phyloP scores from a whole-genome alignment of 2,797 vertebrate species.

The Agapornis canus region DNA sequence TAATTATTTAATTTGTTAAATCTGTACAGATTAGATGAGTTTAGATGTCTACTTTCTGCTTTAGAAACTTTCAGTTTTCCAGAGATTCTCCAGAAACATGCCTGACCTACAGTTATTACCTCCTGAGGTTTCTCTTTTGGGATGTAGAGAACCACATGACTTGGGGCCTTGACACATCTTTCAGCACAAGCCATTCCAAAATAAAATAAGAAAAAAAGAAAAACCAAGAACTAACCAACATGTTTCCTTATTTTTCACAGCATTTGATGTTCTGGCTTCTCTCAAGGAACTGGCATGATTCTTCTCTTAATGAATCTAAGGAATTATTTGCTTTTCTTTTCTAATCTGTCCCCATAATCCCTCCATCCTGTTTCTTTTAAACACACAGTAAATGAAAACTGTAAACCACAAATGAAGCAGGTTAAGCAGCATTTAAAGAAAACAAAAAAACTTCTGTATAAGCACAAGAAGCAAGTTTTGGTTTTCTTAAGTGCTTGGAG shows the following conservation, averaged over 20 bases:
- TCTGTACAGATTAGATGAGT: background rate
- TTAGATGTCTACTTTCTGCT: background rate
- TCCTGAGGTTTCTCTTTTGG: background rate
- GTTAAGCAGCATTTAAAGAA: background rate
- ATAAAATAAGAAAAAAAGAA: background rate
- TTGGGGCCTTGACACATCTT: background rate
- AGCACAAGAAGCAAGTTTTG: background rate
- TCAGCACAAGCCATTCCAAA: background rate
- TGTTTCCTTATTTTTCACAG: background rate
- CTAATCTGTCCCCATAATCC: background rate
- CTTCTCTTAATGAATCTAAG: background rate
- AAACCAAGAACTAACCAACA: background rate
- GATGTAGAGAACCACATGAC: background rate
- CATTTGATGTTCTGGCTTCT: background rate
- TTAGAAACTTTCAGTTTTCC: background rate
- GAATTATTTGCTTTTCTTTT: background rate
- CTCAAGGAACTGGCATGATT: background rate
- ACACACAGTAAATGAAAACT: background rate
- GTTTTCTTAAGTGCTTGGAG: background rate
- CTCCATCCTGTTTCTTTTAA: background rate
- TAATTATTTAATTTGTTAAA: background rate
- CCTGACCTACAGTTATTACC: background rate
- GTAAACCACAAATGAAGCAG: background rate
- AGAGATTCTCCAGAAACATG: background rate
- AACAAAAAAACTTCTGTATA: background rate